Base-by-base conservation (phyloP, 2,888 invertebrate species). In the Tortricodes alternella region DNA sequence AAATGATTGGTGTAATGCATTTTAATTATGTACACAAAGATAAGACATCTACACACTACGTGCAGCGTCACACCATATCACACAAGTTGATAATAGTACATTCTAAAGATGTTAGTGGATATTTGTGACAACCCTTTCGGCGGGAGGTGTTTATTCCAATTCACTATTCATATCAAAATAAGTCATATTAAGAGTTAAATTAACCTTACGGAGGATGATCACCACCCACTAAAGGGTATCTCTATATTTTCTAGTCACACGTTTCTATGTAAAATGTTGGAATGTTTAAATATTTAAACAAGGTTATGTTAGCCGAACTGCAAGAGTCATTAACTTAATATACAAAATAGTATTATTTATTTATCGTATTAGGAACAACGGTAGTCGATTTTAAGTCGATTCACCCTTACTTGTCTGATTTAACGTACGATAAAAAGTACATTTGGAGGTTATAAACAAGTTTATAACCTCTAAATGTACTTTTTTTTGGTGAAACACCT, bases 1-100 rank as follows among this genome's bases (percentile, higher is more conserved):
- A 68, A 70, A 71, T 68, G 74, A 78, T 76, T 74, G 59, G 60
- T 61, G 58, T 59, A 78, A 74, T 74, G 70, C 73, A 76, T 75
- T 72, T 60, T 50, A n/a, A n/a, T 29, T 56, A 56, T 56, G 61
- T 62, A 61, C 58, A 62, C 35, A 56, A 39, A 19, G 32, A 44
- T 44, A 56, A 50, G 49, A 44, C 55, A 38, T 52, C 15, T 18
- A 29, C 53, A 53, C 38, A 27, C 29, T 18, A 35, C 29, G 4
- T 16, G 29, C 13, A 32, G 15, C 39, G 41, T 9, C 24, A 43
- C 37, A 38, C 24, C 23, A 24, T 38, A 34, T 38, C 11, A 18
- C 13, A 19, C 39, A 32, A 48, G 21, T 44, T 50, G 41, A 27
- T 50, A 44, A 32, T 23, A 32, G 21, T 23, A 44, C 24, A 37